These are phyloP conservation scores for Hydrozoanthus gracilis DNA, from an alignment of 92 coral and sea anemone genomes.

Conservation along the genomic window DNA sequence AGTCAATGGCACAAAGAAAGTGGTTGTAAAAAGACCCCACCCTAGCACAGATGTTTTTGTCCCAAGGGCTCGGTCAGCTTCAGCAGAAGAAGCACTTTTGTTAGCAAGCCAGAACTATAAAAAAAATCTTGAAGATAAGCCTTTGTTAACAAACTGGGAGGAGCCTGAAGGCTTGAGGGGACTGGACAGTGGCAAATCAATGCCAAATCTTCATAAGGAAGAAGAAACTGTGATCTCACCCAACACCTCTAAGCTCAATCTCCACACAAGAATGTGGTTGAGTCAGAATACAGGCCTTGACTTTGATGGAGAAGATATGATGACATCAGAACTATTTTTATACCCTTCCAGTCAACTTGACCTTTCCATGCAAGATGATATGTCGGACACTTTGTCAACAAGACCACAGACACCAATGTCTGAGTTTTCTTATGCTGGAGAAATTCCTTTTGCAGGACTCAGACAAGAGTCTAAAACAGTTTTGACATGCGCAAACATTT, in stretches of 20 bases:
- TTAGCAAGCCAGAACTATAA: not conserved
- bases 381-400: conserved; percentile 63
- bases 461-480: conserved; percentile 59
- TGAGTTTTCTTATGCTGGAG: conserved; percentile 90
- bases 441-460: conserved; percentile 71
- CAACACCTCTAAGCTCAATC: conserved; percentile 73
- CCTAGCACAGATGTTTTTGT: conserved; percentile 53
- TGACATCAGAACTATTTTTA: conserved; percentile 81
- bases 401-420: conserved; percentile 92
- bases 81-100: conserved; percentile 52
- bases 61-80: conserved; percentile 21
- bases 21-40: conserved; percentile 27
- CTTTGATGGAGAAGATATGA: conserved; percentile 52
- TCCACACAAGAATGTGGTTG: conserved; percentile 87
- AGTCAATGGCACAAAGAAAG: conserved; percentile 3
- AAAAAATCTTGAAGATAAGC: not conserved
- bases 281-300: conserved; percentile 87
- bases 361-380: conserved; percentile 68
- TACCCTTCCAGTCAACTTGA: conserved; percentile 82
- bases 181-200: conserved; percentile 78
- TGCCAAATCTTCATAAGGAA: conserved; percentile 77
- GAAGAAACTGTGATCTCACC: conserved; percentile 46
- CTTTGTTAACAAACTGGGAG: conserved; percentile 42
- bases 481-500: conserved; percentile 77
- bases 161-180: conserved; percentile 61